Base-by-base conservation (phyloP, 1,140 invertebrate species). In the Hylaeus volcanicus region DNA sequence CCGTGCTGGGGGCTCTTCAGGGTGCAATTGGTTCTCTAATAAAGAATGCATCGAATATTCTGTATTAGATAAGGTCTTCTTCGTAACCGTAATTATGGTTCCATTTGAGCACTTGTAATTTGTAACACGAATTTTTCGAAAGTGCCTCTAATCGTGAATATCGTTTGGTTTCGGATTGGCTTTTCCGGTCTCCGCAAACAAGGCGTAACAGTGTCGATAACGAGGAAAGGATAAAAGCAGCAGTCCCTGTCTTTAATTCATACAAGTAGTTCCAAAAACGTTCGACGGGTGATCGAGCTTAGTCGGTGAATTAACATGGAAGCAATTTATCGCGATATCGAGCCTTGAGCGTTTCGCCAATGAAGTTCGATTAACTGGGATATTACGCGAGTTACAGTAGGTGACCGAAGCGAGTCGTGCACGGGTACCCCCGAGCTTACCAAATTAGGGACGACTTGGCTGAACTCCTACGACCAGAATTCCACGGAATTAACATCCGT, bases 281-380 rank as follows among this genome's bases (percentile, higher is more conserved):
- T 0, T 14, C 3, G 55, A 4, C 0, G 4, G 15, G 1, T 2
- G 14, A 8, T 15, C 8, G 26, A 53, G 81, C 72, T 69, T 72
- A 79, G 48, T 77, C 64, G 75, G 66, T 26, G 73, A 81, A 84
- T 81, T 81, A 81, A 76, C 48, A 55, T 45, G 64, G 39, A 56
- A 76, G 72, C 79, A 81, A 84, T 84, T 84, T 84, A 74, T 84
- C 68, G 65, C 61, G 79, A 77, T 75, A 83, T 81, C 81, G 76
- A 45, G 48, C 45, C 60, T 12, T 48, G 60, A 68, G 58, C 68
- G 60, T 72, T 64, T 66, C 39, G 79, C 60, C 79, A 81, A 81
- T 84, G 79, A 84, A 84, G 79, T 81, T 81, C 68, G 58, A 81
- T 81, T 81, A 84, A 68, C 39, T 6, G 56, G 55, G 61, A 64